These are phyloP conservation scores for Hydrotaea diabolus DNA, from an alignment of 2,888 invertebrate genomes.

Conservation along the genomic window DNA sequence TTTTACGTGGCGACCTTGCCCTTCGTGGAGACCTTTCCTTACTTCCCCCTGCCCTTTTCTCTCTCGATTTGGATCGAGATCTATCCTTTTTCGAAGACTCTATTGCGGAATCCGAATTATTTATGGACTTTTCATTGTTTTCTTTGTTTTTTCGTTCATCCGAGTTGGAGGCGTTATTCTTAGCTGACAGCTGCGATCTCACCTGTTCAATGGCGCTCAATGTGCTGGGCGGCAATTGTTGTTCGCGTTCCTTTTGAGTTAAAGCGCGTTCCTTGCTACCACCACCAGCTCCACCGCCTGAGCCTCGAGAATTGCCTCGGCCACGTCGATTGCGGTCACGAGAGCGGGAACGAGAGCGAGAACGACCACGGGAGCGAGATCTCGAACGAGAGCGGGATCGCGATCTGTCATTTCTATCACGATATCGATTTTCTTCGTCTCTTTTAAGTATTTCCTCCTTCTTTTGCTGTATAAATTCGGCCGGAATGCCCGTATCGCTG, in stretches of 20 bases:
- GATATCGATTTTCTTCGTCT: conserved; percentile 80
- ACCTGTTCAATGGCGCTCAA: conserved; percentile 73
- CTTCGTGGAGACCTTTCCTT: conserved; percentile 65
- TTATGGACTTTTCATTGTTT: conserved; percentile 62
- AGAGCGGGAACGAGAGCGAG: conserved; percentile 63
- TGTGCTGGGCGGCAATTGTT: conserved; percentile 68
- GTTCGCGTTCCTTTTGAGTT: conserved; percentile 68
- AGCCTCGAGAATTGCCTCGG: conserved; percentile 58
- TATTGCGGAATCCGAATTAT: conserved; percentile 56
- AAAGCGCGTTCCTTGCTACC: conserved; percentile 65
- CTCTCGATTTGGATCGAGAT: conserved; percentile 74
- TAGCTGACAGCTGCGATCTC: conserved; percentile 76
- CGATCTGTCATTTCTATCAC: conserved; percentile 74
- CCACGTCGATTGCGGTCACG: conserved; percentile 68
- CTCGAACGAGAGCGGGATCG: conserved; percentile 75
- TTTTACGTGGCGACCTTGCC: conserved; percentile 73
- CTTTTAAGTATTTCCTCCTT: conserved; percentile 97
- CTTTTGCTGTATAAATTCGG: conserved; percentile 95
- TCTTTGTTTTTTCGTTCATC: conserved; percentile 74
- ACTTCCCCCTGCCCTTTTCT: conserved; percentile 68
- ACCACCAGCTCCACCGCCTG: conserved; percentile 60
- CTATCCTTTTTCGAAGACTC: conserved; percentile 64
- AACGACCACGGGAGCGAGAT: conserved; percentile 71
- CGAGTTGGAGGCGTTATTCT: conserved; percentile 79
- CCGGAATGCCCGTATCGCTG: conserved; percentile 96